phyloP scores from a whole-genome alignment of 2,113 vertebrate species.

The Sinocyclocheilus anophthalmus region DNA sequence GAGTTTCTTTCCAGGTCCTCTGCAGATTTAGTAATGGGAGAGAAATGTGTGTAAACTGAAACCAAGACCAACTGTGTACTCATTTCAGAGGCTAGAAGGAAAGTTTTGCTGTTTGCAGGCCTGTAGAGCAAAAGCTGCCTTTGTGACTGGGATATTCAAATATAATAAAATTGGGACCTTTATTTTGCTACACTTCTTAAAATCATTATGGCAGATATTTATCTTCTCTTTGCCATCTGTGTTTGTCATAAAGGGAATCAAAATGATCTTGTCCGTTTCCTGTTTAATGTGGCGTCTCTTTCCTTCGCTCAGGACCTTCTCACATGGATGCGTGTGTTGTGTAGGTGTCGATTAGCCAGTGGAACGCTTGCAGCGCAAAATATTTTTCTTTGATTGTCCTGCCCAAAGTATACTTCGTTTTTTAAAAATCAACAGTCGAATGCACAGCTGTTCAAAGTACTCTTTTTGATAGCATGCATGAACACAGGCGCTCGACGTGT shows the following conservation, averaged over 20 bases:
- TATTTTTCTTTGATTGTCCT: not conserved
- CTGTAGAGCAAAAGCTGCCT: constrained; percentile 39
- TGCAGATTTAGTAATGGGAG: not conserved
- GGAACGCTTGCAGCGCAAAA: not conserved
- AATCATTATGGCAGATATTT: constrained; percentile 14
- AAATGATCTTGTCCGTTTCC: not conserved
- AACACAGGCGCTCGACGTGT: not conserved
- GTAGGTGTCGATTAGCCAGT: not conserved
- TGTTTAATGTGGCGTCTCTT: not conserved
- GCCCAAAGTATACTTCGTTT: not conserved
- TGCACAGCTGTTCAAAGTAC: not conserved
- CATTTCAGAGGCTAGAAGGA: constrained; percentile 23
- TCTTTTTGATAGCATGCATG: not conserved
- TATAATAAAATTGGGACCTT: constrained; percentile 45
- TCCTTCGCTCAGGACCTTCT: constrained; percentile 11
- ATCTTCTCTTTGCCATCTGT: constrained; percentile 36
- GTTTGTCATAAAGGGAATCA: constrained; percentile 47
- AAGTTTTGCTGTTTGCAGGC: constrained; percentile 9
- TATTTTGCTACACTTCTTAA: constrained; percentile 46
- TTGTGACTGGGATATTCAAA: constrained; percentile 38
- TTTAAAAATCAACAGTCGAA: no score
- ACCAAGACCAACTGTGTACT: constrained; percentile 54
- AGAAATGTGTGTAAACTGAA: not conserved
- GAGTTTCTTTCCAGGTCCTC: constrained; percentile 57
- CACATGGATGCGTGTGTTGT: not conserved